A percentile compares a stretch with the other conserved stretches of the same genome.
Conservation (phyloP, 2,888 invertebrate species). For the Drosophila demipolita region DNA sequence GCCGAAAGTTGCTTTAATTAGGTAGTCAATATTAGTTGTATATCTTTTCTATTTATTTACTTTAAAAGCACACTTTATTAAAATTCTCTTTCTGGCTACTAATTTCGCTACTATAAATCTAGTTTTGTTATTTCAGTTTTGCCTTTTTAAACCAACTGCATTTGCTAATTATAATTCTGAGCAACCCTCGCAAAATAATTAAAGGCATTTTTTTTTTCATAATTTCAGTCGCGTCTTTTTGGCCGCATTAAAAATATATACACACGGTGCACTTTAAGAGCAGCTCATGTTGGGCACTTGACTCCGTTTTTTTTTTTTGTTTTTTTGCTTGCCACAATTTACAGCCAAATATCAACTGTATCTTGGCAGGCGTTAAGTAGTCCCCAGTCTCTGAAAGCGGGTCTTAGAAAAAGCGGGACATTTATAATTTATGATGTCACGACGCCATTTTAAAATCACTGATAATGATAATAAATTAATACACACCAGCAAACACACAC, state of each 20-base stretch:
- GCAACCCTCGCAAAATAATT: conserved; percentile 27
- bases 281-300: conserved; percentile 28
- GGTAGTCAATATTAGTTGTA: not conserved
- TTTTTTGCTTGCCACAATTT: conserved; percentile 45
- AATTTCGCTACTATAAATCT: not conserved
- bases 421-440: conserved; percentile 79
- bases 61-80: rapidly evolving
- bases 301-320: not conserved
- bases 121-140: not conserved
- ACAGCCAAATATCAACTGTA: conserved; percentile 29
- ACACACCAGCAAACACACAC: conserved; percentile 26
- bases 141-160: not conserved
- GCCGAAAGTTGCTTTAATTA: not conserved
- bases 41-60: not conserved
- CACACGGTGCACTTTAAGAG: conserved; percentile 28
- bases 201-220: conserved; percentile 6
- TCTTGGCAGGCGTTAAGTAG: conserved; percentile 66
- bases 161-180: not conserved
- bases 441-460: conserved; percentile 79
- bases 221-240: conserved; percentile 9
- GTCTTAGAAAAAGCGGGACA: conserved; percentile 56
- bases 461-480: conserved; percentile 82
- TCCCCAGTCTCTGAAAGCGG: conserved; percentile 41
- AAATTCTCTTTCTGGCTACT: not conserved
- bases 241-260: conserved; percentile 26